Conservation (phyloP, 2,888 invertebrate species). For the Drosophila diplacantha region DNA sequence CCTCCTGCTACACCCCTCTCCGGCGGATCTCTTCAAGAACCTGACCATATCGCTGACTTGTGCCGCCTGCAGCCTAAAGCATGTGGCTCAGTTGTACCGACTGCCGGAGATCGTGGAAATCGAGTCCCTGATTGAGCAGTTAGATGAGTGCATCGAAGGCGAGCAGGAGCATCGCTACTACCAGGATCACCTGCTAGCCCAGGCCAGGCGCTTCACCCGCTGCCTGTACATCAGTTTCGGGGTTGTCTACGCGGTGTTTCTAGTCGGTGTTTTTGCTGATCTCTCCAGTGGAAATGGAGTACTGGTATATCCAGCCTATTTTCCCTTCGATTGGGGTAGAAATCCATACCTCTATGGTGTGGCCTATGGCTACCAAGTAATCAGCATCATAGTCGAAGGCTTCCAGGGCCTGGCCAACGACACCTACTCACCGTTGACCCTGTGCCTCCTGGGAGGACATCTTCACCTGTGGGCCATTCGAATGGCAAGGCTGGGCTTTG, state of each 20-base stretch:
- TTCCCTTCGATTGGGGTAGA: slow-evolving; percentile 50
- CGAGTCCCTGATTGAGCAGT: slow-evolving; percentile 24
- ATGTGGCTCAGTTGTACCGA: slow-evolving; percentile 35
- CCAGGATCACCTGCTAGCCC: slow-evolving; percentile 21
- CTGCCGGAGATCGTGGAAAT: slow-evolving; percentile 45
- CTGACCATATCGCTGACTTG: slow-evolving; percentile 41
- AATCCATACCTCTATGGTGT: slow-evolving; percentile 6
- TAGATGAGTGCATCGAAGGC: slow-evolving; percentile 41
- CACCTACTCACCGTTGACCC: slow-evolving; percentile 43
- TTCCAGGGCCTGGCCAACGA: slow-evolving; percentile 49
- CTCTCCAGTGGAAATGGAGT: slow-evolving; percentile 12
- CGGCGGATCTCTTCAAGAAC: slow-evolving; percentile 47
- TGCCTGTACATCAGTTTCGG: slow-evolving; percentile 44
- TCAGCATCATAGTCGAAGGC: slow-evolving; percentile 14
- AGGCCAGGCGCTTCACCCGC: slow-evolving; percentile 27
- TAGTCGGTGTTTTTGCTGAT: slow-evolving; percentile 13
- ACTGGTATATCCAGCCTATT: slow-evolving; percentile 51
- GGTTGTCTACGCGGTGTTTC: slow-evolving; percentile 29
- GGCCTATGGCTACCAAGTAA: slow-evolving; percentile 40
- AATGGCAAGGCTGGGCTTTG: slow-evolving; percentile 39
- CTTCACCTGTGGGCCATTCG: slow-evolving; percentile 52
- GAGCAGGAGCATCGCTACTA: slow-evolving; percentile 44
- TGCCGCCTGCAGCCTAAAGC: slow-evolving; percentile 52
- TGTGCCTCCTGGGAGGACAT: slow-evolving; percentile 54
- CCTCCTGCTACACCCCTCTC: slow-evolving; percentile 27